Evolutionary conservation across 2,888 invertebrate genomes (phyloP).

Genomic region (Chymomyza amoena): DNA sequence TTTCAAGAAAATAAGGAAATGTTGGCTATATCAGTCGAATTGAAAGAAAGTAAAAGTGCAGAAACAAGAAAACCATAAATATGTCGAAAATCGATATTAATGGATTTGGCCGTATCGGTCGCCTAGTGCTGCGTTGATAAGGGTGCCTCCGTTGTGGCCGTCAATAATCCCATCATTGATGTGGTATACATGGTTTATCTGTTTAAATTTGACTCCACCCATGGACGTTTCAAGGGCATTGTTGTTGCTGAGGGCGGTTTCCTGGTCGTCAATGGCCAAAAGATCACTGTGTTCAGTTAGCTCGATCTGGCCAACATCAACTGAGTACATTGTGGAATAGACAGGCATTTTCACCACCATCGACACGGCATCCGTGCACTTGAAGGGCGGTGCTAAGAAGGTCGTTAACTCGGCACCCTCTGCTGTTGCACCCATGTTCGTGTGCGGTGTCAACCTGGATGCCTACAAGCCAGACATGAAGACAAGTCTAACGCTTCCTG

Average conservation of each 20-base stretch:
- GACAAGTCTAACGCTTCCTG: conserved; percentile 97
- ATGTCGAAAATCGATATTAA: conserved; percentile 96
- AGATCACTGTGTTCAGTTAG: conserved; percentile 82
- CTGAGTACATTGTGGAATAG: conserved; percentile 96
- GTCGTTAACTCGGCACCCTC: conserved; percentile 99
- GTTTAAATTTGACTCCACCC: conserved; percentile 99
- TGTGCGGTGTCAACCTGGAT: conserved; percentile 97
- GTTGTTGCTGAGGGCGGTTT: conserved; percentile 88
- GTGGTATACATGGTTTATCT: conserved; percentile 99
- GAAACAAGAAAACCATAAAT: conserved; percentile 10
- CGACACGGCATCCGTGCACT: conserved; percentile 94
- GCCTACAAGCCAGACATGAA: conserved; percentile 91
- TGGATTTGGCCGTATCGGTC: conserved; percentile 98
- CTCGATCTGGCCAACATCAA: conserved; percentile 74
- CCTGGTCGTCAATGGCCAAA: conserved; percentile 93
- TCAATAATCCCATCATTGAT: conserved; percentile 98
- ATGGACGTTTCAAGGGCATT: conserved; percentile 96
- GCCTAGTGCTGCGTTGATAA: conserved; percentile 81
- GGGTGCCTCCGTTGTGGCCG: conserved; percentile 91
- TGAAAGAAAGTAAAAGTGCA: conserved; percentile 26
- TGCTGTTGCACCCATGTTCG: conserved; percentile 99
- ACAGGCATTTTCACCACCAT: conserved; percentile 99
- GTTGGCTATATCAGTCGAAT: too few relatives aligned
- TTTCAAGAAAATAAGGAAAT: too few relatives aligned
- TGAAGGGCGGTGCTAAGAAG: conserved; percentile 96